phyloP scores from a whole-genome alignment of 2,888 invertebrate species.

The Andrena flavipes region DNA sequence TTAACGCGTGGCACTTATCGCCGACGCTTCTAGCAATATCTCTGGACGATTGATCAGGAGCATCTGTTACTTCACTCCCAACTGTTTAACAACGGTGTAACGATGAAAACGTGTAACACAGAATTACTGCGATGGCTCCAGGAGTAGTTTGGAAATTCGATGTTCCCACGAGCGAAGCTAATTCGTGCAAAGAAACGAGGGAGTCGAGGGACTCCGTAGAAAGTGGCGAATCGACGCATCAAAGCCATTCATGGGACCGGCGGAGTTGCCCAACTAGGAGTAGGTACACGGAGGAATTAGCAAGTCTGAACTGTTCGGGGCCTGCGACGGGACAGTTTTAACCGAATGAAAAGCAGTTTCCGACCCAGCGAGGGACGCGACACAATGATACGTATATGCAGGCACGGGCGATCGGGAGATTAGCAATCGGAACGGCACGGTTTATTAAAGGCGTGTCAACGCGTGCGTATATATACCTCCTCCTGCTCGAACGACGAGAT shows the following conservation, averaged over 20 bases:
- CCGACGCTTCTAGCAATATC: neutral
- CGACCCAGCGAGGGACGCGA: neutral
- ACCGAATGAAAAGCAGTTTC: neutral
- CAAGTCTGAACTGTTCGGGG: neutral
- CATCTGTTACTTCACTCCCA: neutral
- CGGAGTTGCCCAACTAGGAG: too few relatives aligned
- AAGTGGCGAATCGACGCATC: too few relatives aligned
- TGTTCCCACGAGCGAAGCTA: too few relatives aligned
- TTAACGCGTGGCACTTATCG: neutral
- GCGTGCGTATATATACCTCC: slow-evolving; percentile 77
- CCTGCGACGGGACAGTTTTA: neutral
- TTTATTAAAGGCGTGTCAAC: slow-evolving; percentile 64
- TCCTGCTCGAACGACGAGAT: slow-evolving; percentile 83
- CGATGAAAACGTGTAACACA: too few relatives aligned
- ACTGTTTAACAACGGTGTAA: too few relatives aligned
- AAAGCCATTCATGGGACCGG: too few relatives aligned
- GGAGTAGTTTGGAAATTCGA: neutral
- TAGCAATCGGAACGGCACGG: slow-evolving; percentile 59
- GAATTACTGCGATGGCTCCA: too few relatives aligned
- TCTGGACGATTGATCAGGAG: neutral
- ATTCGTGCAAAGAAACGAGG: too few relatives aligned
- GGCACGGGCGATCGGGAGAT: slow-evolving; percentile 46
- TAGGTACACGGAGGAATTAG: too few relatives aligned
- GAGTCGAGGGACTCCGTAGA: too few relatives aligned
- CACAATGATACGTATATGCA: slow-evolving; percentile 18